Percentiles rank a stretch among this genome's conserved stretches.
phyloP scores from a whole-genome alignment of 2,113 vertebrate species.

The Pristiophorus japonicus region DNA sequence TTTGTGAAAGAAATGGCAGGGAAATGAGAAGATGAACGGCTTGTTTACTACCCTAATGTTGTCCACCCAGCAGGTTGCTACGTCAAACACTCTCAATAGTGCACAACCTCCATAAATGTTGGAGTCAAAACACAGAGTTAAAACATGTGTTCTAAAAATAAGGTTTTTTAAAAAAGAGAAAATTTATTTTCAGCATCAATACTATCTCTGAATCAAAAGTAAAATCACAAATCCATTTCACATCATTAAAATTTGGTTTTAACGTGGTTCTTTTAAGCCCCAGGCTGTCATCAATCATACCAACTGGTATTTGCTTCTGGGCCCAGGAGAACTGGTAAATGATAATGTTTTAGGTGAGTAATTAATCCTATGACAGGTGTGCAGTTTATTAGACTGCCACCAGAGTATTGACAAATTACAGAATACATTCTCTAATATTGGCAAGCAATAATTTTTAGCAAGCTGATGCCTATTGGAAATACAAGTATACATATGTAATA shows the following conservation, averaged over 20 bases:
- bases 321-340: slow-evolving; percentile 56
- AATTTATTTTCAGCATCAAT: background rate
- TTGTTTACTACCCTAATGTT: background rate
- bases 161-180: background rate
- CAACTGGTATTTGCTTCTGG: slow-evolving; percentile 51
- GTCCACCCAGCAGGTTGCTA: background rate
- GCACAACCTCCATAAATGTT: background rate
- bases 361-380: slow-evolving; percentile 65
- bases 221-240: background rate
- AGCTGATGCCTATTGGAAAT: slow-evolving; percentile 48
- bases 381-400: slow-evolving; percentile 59
- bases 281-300: slow-evolving; percentile 55
- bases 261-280: slow-evolving; percentile 46
- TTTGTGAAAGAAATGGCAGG: slow-evolving; percentile 22
- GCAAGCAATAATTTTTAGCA: slow-evolving; percentile 58
- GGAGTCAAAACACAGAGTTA: background rate
- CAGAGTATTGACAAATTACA: slow-evolving; percentile 56
- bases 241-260: slow-evolving; percentile 31
- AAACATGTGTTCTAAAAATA: background rate
- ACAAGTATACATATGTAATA: slow-evolving; percentile 37
- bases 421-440: slow-evolving; percentile 48
- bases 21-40: slow-evolving; percentile 20
- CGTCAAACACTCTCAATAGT: background rate
- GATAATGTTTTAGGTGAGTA: slow-evolving; percentile 64
- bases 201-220: background rate